These are phyloP conservation scores for Condylura cristata DNA, from an alignment of 2,113 vertebrate species.

Conservation along the genomic window DNA sequence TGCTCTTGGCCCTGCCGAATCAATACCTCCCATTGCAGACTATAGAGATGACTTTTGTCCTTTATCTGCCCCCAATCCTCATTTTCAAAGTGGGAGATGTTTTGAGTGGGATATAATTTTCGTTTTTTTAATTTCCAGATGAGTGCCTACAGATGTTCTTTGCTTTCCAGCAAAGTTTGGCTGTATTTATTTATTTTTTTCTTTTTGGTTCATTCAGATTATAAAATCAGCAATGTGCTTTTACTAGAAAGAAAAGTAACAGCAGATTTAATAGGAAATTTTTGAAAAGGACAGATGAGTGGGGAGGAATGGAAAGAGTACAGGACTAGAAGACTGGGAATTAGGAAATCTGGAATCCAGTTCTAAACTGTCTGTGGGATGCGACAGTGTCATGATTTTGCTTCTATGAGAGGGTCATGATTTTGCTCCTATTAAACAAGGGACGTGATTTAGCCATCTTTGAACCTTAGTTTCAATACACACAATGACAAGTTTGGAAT, in stretches of 20 bases:
- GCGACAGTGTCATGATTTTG: background rate
- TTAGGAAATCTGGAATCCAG: background rate
- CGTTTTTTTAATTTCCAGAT: slow-evolving; percentile 23
- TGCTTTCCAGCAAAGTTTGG: background rate
- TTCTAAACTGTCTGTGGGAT: background rate
- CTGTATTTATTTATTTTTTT: background rate
- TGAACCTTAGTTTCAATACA: background rate
- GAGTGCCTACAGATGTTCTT: background rate
- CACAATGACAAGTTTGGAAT: background rate
- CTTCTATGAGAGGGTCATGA: too few species aligned
- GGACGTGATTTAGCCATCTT: background rate
- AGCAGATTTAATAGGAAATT: background rate
- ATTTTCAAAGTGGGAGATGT: slow-evolving; percentile 59
- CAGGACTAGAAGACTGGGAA: background rate
- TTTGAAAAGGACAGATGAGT: background rate
- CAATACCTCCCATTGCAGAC: slow-evolving; percentile 76
- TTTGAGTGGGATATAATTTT: slow-evolving; percentile 40
- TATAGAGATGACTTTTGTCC: slow-evolving; percentile 76
- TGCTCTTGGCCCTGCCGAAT: slow-evolving; percentile 69
- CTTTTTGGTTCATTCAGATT: background rate
- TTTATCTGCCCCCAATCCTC: slow-evolving; percentile 68
- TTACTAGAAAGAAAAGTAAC: slow-evolving; percentile 14
- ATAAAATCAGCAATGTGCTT: background rate
- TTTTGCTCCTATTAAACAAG: background rate
- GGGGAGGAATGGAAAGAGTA: background rate